Percentiles rank a stretch among this genome's conserved stretches.
These are phyloP conservation scores for Pterostichus madidus DNA, from an alignment of 2,888 invertebrate genomes.

Conservation along the genomic window DNA sequence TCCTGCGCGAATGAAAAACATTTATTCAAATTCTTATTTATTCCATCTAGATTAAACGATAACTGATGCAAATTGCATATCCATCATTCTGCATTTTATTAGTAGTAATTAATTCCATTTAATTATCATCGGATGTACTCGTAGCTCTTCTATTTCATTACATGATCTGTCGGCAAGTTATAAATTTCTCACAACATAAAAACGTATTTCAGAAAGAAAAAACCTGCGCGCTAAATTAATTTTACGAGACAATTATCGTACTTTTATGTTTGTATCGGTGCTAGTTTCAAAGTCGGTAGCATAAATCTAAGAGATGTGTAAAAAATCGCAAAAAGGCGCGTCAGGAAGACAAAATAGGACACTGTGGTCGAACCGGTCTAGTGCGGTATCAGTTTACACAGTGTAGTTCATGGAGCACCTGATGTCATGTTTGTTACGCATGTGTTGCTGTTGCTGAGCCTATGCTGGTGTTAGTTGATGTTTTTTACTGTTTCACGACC, in stretches of 20 bases:
- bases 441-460: conserved; percentile 11
- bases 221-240: conserved; percentile 25
- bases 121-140: conserved; percentile 8
- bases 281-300: no score
- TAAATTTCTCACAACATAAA: conserved; percentile 15
- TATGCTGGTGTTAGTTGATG: conserved; percentile 5
- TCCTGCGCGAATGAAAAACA: conserved; percentile 15
- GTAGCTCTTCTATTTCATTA: conserved; percentile 29
- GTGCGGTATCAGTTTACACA: neutral
- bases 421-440: conserved; percentile 38
- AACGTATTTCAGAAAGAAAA: conserved; percentile 22
- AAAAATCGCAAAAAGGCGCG: neutral
- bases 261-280: neutral
- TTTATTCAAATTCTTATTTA: conserved; percentile 14
- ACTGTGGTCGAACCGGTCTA: conserved; percentile 46
- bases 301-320: neutral
- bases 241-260: conserved; percentile 33
- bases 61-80: conserved; percentile 18
- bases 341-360: conserved; percentile 53
- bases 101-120: conserved; percentile 16
- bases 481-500: conserved; percentile 58
- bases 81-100: conserved; percentile 25
- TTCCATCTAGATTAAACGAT: conserved; percentile 1
- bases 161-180: conserved; percentile 13
- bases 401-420: conserved; percentile 52